phyloP scores from a whole-genome alignment of 2,113 vertebrate genomes.

The Nothoprocta perdicaria region DNA sequence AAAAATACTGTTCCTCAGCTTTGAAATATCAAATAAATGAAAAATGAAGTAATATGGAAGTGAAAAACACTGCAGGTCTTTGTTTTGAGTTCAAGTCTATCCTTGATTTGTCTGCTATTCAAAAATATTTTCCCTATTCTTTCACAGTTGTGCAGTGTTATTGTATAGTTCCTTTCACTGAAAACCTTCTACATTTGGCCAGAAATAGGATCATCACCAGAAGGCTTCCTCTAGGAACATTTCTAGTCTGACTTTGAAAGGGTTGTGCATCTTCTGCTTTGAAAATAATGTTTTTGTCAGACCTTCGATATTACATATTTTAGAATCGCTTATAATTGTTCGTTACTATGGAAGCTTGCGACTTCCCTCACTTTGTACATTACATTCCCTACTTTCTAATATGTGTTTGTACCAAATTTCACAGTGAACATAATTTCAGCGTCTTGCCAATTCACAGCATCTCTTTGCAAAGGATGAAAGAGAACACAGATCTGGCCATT shows the following conservation, averaged over 20 bases:
- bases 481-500: not conserved
- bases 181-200: not conserved
- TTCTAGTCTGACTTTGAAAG: not conserved
- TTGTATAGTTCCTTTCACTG: not conserved
- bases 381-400: not conserved
- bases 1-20: not conserved
- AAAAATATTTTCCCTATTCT: not conserved
- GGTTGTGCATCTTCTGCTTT: not conserved
- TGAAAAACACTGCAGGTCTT: not conserved
- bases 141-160: not conserved
- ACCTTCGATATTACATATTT: not conserved
- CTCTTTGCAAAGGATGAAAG: not conserved
- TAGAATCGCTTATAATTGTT: not conserved
- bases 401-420: not conserved
- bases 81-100: not conserved
- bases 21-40: not conserved
- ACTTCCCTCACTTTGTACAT: not conserved
- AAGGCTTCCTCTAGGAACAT: not conserved
- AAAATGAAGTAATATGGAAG: not conserved
- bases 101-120: not conserved
- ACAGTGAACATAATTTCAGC: not conserved
- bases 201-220: not conserved
- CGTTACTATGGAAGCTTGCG: not conserved
- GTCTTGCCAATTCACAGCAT: not conserved
- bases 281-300: not conserved